Evolutionary conservation across 2,888 invertebrate genomes (phyloP).

Genomic region (Lithophane ornitopus): DNA sequence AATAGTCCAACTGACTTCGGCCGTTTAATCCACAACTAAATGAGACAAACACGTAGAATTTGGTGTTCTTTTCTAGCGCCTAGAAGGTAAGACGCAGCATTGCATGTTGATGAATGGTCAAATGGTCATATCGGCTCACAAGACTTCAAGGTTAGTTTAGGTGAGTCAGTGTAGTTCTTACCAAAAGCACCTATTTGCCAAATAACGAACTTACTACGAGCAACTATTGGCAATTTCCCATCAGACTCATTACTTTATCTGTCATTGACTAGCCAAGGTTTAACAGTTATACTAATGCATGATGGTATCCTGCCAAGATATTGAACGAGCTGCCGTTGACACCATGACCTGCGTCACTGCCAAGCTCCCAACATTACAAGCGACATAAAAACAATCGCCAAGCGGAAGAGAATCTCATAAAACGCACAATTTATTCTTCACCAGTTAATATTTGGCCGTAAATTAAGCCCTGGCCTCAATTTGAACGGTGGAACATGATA

Average conservation of each 20-base stretch:
- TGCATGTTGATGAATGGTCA: background rate
- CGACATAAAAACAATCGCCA: slow-evolving; percentile 30
- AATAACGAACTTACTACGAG: background rate
- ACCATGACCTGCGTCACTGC: slow-evolving; percentile 51
- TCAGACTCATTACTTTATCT: background rate
- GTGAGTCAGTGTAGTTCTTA: background rate
- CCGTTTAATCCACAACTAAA: background rate
- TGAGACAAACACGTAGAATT: background rate
- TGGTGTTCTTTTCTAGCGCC: background rate
- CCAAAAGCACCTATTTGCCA: background rate
- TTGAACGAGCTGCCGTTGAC: slow-evolving; percentile 21
- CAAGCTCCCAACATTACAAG: slow-evolving; percentile 23
- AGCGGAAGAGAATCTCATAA: slow-evolving; percentile 54
- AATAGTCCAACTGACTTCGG: background rate
- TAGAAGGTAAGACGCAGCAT: too few relatives aligned
- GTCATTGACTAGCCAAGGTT: background rate
- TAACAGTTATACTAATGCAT: background rate
- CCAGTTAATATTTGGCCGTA: slow-evolving; percentile 52
- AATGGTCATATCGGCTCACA: background rate
- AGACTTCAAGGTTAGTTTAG: background rate
- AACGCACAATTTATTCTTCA: slow-evolving; percentile 49
- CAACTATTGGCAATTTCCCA: background rate
- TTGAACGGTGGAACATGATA: slow-evolving; percentile 36
- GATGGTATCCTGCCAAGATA: slow-evolving; percentile 12
- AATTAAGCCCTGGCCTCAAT: slow-evolving; percentile 51